A percentile compares a stretch with the other conserved stretches of the same genome.
Conservation (phyloP, 2,797 vertebrate species). For the Myripristis jacobus region DNA sequence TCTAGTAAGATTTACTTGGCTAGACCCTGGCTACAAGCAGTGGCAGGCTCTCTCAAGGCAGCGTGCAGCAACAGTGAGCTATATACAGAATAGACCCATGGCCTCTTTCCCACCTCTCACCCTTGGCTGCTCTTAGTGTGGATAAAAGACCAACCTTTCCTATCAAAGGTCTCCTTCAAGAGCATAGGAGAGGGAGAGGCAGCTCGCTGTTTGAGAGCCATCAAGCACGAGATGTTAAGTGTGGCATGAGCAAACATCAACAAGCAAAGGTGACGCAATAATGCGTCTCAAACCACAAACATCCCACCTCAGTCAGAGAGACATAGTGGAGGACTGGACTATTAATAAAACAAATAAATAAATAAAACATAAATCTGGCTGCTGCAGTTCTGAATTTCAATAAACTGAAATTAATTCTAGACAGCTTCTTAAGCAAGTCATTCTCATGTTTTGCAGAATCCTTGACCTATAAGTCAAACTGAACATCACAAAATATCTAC, state of each 20-base stretch:
- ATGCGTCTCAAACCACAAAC: background rate
- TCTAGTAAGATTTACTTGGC: conserved; percentile 26
- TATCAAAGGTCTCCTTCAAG: conserved; percentile 30
- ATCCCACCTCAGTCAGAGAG: background rate
- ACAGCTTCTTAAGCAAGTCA: background rate
- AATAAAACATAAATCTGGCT: background rate
- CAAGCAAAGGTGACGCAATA: conserved; percentile 21
- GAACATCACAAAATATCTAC: background rate
- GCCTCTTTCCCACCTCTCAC: conserved; percentile 32
- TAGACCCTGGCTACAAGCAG: background rate
- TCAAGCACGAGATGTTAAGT: conserved; percentile 35
- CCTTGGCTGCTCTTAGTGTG: conserved; percentile 33
- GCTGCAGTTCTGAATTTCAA: background rate
- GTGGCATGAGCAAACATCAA: conserved; percentile 32
- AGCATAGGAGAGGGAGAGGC: conserved; percentile 21
- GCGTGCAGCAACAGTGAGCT: background rate
- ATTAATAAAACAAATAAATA: background rate
- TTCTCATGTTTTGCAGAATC: background rate
- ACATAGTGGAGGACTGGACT: background rate
- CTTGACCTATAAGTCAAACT: background rate
- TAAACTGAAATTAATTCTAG: background rate
- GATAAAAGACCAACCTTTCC: conserved; percentile 42
- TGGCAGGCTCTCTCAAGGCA: background rate
- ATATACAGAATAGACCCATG: conserved; percentile 33
- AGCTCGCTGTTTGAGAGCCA: conserved; percentile 39